Evolutionary conservation across 2,797 vertebrate genomes (phyloP), one percentile per base, ranked within the genome.

Genomic region (Lepidocolaptes lacrymiger): DNA sequence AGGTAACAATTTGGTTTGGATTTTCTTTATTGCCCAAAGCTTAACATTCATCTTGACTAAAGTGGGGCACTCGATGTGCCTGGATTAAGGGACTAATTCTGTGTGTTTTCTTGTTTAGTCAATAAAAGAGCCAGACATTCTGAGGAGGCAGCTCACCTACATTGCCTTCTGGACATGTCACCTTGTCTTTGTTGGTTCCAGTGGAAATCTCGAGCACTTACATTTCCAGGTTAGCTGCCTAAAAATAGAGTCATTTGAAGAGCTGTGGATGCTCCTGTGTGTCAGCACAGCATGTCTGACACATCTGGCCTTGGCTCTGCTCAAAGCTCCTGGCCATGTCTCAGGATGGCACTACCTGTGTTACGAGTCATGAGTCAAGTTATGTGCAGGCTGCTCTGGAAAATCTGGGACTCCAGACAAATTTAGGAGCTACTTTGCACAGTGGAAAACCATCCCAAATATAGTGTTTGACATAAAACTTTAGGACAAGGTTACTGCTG

Each of bases 111-210:
- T 34, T 58, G 18, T 24, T 84, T 14, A 43, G 16, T 46, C 34
- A 43, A 34, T 56, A 15, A 20, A 62, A 76, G 43, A 69, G 7
- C 20, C 43, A 39, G n/a, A 19, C 9, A 7, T 15, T 26, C 71
- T 28, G 48, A 79, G 72, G 23, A 30, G 9, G 41, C 37, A 56
- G 23, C 32, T 81, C 49, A 16, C 19, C 46, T 58, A 12, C 0
- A 0, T 6, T 82, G 23, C 32, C 48, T 16, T 72, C 41, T 54
- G 46, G 34, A 58, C 0, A 0, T 19, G 43, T 9, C 27, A 34
- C 24, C 36, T 79, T 5, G 0, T 56, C 55, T 67, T 44, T 58
- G 32, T 5, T 71, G 39, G n/a, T 43, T n/a, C 12, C 21, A 75
- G 34, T 14, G 55, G n/a, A 62, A 43, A 37, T 8, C 19, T 24